These are phyloP conservation scores for Agrotis segetum DNA, from an alignment of 2,888 invertebrate species.

Conservation along the genomic window DNA sequence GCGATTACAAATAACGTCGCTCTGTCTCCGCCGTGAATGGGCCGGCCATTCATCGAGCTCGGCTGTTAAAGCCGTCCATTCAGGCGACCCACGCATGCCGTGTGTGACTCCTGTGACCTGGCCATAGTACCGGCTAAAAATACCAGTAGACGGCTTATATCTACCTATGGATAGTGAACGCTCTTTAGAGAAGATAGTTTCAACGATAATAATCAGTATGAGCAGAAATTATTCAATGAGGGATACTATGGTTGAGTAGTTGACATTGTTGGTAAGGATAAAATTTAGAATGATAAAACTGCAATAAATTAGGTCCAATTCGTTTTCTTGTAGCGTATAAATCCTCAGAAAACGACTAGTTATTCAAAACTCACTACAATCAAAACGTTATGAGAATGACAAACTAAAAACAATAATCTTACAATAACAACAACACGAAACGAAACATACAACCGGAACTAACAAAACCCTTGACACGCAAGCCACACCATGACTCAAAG, in stretches of 20 bases:
- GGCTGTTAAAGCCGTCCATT: constrained; percentile 74
- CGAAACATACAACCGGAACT: constrained; percentile 47
- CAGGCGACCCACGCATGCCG: constrained; percentile 76
- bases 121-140: constrained; percentile 65
- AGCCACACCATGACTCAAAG: constrained; percentile 48
- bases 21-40: constrained; percentile 70
- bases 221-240: constrained; percentile 2
- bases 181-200: constrained; percentile 16
- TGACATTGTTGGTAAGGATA: neutral
- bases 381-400: neutral
- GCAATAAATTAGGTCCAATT: neutral
- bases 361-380: neutral
- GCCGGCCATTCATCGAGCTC: constrained; percentile 72
- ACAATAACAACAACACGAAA: constrained; percentile 22
- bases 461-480: constrained; percentile 52
- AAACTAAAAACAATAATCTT: constrained; percentile 4
- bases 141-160: constrained; percentile 58
- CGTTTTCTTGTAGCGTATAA: neutral
- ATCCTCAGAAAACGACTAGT: neutral
- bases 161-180: constrained; percentile 50
- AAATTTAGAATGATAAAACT: neutral
- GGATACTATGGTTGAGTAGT: neutral
- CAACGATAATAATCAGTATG: constrained; percentile 35
- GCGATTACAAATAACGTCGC: constrained; percentile 67
- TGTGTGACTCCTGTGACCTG: constrained; percentile 66